Evolutionary conservation across 2,888 invertebrate genomes (phyloP).

Genomic region (Hipparchia sbordonii): DNA sequence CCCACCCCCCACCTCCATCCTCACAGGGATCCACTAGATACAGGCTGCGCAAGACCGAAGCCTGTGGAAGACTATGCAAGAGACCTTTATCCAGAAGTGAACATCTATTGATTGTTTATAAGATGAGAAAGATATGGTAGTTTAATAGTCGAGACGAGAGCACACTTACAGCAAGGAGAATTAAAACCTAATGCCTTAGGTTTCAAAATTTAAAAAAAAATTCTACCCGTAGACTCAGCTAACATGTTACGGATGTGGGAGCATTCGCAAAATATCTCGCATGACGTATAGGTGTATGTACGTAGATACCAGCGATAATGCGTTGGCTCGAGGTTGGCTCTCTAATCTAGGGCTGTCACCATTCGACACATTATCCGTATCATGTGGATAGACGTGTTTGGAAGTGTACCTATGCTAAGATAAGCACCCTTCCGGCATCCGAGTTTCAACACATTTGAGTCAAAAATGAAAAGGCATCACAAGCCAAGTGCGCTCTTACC

Average conservation of each 20-base stretch:
- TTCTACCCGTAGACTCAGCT: slow-evolving; percentile 1
- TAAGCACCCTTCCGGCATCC: too few relatives aligned
- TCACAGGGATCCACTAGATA: too few relatives aligned
- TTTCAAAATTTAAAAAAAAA: background rate
- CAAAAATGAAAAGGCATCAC: too few relatives aligned
- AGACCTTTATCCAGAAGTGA: background rate
- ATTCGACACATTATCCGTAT: background rate
- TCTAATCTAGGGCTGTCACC: slow-evolving; percentile 21
- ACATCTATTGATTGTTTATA: too few relatives aligned
- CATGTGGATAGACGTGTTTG: too few relatives aligned
- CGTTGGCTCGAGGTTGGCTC: slow-evolving; percentile 24
- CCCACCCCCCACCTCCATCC: too few relatives aligned
- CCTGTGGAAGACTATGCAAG: too few relatives aligned
- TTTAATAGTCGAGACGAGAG: background rate
- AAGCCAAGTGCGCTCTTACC: too few relatives aligned
- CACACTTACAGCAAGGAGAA: background rate
- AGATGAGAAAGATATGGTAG: too few relatives aligned
- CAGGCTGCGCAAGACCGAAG: too few relatives aligned
- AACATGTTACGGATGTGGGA: slow-evolving; percentile 17
- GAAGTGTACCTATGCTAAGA: too few relatives aligned
- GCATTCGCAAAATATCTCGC: slow-evolving; percentile 27
- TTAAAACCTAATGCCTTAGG: background rate
- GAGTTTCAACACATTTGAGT: too few relatives aligned
- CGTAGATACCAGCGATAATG: slow-evolving; percentile 21
- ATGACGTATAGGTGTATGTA: slow-evolving; percentile 1